Base-by-base conservation (phyloP, 2,888 invertebrate genomes). In the Drosophila rubida region DNA sequence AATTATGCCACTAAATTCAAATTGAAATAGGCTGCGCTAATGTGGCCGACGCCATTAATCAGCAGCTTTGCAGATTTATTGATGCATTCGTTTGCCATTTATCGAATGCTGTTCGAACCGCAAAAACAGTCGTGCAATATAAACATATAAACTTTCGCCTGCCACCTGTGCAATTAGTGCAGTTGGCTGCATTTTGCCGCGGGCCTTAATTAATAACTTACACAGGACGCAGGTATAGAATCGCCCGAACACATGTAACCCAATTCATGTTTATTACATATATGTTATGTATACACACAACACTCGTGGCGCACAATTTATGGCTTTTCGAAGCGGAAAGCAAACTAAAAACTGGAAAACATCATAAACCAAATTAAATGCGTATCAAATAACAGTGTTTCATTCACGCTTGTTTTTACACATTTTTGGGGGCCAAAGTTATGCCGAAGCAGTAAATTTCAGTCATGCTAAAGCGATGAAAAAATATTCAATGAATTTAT, bases 171-270 rank as follows among this genome's bases (percentile, higher is more conserved):
- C 67, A 81, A 81, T 78, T 72, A 62, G 75, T 55, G 49, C 41
- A 62, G 66, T 60, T 22, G 45, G 27, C 41, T 57, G 64, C 44
- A 27, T 37, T 32, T 16, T 2, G 42, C 58, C 53, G 45, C 54
- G 25, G 58, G 64, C 27, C 61, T 64, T 65, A 80, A 84, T 80
- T 80, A 84, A 80, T 80, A 72, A 61, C 57, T 32, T 32, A 22
- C 23, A 58, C 62, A 71, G 64, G 58, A 35, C 13, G 53, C 66
- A 75, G 53, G 68, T 60, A 57, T 50, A 67, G 60, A 76, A 75
- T 66, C 51, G 37, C 35, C 23, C 8, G 45, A 49, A 54, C 42
- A 72, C 45, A 61, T 69, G 57, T 59, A 4, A 63, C 41, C 46
- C 25, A 48, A 5, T 35, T 55, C 77, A 76, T 82, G 68, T 70